Percentiles rank a stretch among this genome's conserved stretches.
Conservation (phyloP, 2,888 invertebrate species). For the Chrysolina americana region DNA sequence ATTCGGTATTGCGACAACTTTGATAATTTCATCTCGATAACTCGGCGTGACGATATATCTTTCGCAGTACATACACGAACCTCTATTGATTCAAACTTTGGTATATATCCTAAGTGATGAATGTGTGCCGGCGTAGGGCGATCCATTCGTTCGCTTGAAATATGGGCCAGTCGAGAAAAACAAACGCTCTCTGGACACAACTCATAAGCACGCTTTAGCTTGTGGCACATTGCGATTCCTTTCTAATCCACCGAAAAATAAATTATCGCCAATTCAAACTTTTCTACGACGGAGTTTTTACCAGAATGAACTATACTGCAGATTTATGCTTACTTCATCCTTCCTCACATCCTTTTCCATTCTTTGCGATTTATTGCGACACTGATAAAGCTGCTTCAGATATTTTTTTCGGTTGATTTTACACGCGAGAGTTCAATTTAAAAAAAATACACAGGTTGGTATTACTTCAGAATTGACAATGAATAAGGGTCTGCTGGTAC, state of each 20-base stretch:
- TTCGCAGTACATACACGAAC: slow-evolving; percentile 62
- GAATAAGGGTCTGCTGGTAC: no score
- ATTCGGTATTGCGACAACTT: slow-evolving; percentile 63
- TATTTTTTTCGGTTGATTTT: background rate
- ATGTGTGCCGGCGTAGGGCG: slow-evolving; percentile 63
- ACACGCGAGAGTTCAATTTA: background rate
- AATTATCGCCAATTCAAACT: slow-evolving; percentile 66
- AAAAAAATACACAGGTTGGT: background rate
- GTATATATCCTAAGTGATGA: slow-evolving; percentile 67
- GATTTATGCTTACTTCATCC: slow-evolving; percentile 41
- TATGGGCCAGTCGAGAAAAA: slow-evolving; percentile 64
- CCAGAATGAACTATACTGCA: slow-evolving; percentile 50
- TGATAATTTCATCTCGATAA: slow-evolving; percentile 66
- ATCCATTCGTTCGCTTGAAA: slow-evolving; percentile 65
- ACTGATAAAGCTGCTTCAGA: background rate
- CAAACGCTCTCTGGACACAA: slow-evolving; percentile 65
- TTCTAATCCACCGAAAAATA: slow-evolving; percentile 62
- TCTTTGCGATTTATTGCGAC: slow-evolving; percentile 24
- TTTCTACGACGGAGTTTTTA: slow-evolving; percentile 61
- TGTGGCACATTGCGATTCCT: slow-evolving; percentile 63
- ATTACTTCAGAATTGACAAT: background rate
- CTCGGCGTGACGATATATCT: slow-evolving; percentile 64
- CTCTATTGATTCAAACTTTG: slow-evolving; percentile 68
- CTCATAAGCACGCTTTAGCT: slow-evolving; percentile 65
- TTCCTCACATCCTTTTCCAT: slow-evolving; percentile 33